phyloP scores from a whole-genome alignment of 2,797 vertebrate species.

The Alauda arvensis region DNA sequence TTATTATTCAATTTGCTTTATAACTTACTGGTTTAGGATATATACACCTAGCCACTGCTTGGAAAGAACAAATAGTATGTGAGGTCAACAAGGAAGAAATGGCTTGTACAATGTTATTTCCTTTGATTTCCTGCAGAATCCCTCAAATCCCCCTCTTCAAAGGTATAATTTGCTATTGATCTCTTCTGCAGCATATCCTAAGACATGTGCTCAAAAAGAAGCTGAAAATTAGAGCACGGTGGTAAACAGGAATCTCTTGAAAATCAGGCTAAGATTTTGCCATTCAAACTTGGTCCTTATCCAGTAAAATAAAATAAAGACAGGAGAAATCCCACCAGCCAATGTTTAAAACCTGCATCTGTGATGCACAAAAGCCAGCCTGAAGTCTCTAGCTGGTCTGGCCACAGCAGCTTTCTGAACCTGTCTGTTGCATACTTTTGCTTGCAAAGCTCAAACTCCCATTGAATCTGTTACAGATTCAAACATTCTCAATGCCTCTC shows the following conservation, averaged over 20 bases:
- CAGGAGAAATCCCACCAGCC: neutral
- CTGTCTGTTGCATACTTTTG: neutral
- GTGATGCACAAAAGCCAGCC: neutral
- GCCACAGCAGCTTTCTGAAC: neutral
- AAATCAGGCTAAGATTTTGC: neutral
- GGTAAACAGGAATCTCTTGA: neutral
- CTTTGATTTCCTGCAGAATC: conserved; percentile 37
- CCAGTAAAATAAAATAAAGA: neutral
- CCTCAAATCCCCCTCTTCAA: conserved; percentile 38
- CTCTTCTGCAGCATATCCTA: neutral
- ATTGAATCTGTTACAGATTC: neutral
- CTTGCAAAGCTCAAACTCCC: neutral
- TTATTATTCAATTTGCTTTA: neutral
- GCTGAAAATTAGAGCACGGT: neutral
- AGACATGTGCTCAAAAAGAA: neutral
- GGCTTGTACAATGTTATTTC: neutral
- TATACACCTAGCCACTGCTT: neutral
- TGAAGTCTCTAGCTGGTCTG: neutral
- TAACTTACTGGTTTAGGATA: neutral
- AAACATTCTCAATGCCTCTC: neutral
- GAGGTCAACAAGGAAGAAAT: conserved; percentile 6
- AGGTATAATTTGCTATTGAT: conserved; percentile 27
- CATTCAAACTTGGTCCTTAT: neutral
- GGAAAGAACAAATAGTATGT: neutral
- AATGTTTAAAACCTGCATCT: neutral